A percentile compares a stretch with the other conserved stretches of the same genome.
phyloP scores from a whole-genome alignment of 37 sponge, comb jelly and placozoan species.

The Ephydatia muelleri region DNA sequence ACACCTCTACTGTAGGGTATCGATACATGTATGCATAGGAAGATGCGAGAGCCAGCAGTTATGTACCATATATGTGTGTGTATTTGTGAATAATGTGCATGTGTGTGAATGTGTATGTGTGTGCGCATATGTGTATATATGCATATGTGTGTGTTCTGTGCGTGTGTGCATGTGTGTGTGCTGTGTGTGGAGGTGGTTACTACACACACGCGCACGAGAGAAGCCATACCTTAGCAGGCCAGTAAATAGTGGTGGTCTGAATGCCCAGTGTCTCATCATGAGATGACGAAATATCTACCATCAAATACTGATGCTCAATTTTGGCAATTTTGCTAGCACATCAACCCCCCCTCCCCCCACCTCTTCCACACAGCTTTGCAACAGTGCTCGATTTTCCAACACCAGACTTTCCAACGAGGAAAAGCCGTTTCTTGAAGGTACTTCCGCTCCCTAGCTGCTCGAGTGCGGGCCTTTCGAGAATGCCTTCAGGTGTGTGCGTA shows the following conservation, averaged over 20 bases:
- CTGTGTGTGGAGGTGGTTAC: too few relatives aligned
- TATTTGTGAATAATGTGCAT: too few relatives aligned
- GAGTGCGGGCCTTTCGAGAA: slow-evolving; percentile 51
- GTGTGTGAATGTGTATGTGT: too few relatives aligned
- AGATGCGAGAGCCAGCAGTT: too few relatives aligned
- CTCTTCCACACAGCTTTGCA: slow-evolving; percentile 54
- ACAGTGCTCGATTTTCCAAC: slow-evolving; percentile 83
- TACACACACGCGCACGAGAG: too few relatives aligned
- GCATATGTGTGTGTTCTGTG: too few relatives aligned
- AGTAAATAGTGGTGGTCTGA: slow-evolving; percentile 55
- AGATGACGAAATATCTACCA: slow-evolving; percentile 35
- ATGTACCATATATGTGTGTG: too few relatives aligned
- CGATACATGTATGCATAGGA: too few relatives aligned
- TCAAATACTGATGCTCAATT: background rate
- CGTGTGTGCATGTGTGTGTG: too few relatives aligned
- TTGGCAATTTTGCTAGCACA: background rate
- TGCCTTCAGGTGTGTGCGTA: slow-evolving; percentile 18
- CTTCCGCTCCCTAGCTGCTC: background rate
- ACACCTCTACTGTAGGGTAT: too few relatives aligned
- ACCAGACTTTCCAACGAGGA: slow-evolving; percentile 70
- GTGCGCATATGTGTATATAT: too few relatives aligned
- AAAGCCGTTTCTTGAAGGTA: slow-evolving; percentile 16
- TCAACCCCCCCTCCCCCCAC: slow-evolving; percentile 7
- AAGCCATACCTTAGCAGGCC: slow-evolving; percentile 67
- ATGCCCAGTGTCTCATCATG: slow-evolving; percentile 70